Conservation (phyloP, 2,113 vertebrate genomes). For the Hylia prasina region DNA sequence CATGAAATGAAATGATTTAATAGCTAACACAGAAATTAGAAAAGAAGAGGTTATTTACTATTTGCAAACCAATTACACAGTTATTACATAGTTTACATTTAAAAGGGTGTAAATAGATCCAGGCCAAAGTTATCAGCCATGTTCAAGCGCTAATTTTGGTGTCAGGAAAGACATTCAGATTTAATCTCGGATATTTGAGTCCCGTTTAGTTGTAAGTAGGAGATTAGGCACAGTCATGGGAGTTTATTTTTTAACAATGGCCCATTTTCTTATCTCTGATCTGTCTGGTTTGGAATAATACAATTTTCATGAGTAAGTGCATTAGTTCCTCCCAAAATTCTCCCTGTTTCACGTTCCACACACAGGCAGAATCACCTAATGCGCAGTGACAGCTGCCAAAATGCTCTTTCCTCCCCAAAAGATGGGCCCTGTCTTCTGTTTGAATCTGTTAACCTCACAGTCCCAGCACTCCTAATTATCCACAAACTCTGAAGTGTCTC, state of each 20-base stretch:
- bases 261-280: not conserved
- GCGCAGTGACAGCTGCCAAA: not conserved
- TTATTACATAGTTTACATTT: not conserved
- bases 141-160: not conserved
- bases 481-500: not conserved
- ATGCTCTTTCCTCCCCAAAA: not conserved
- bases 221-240: not conserved
- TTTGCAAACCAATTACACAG: not conserved
- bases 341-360: not conserved
- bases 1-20: not conserved
- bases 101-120: fast-evolving
- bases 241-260: not conserved
- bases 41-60: not conserved
- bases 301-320: not conserved
- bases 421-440: not conserved
- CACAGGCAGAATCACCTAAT: not conserved
- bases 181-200: not conserved
- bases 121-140: not conserved
- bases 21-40: not conserved
- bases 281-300: not conserved
- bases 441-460: not conserved
- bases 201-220: not conserved
- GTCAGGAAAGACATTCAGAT: not conserved
- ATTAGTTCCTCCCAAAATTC: not conserved
- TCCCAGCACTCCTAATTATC: not conserved